Percentiles rank a stretch among this genome's conserved stretches.
Conservation (phyloP, 2,888 invertebrate species). For the Drosophila meridiana region DNA sequence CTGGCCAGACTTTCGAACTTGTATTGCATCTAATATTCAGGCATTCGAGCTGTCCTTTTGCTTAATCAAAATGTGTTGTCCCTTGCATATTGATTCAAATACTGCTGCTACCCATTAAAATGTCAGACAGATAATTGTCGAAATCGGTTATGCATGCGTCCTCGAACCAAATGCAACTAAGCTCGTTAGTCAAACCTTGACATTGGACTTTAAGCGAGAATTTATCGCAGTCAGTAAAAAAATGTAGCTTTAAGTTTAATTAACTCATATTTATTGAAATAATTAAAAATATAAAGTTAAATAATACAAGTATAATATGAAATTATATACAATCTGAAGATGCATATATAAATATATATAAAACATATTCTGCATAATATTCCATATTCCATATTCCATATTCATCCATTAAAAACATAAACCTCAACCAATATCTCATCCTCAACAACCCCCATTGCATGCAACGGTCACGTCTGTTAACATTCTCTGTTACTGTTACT, state of each 20-base stretch:
- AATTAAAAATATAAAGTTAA: not conserved
- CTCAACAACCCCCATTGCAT: not conserved
- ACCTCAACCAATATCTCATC: not conserved
- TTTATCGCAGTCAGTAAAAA: not conserved
- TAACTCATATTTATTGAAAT: not conserved
- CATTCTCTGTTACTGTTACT: conserved; percentile 3
- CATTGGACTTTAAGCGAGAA: not conserved
- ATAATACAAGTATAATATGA: not conserved
- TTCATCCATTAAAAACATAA: not conserved
- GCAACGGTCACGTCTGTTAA: not conserved
- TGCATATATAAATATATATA: not conserved
- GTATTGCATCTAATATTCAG: conserved; percentile 26
- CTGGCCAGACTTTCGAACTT: conserved; percentile 8
- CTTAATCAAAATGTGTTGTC: conserved; percentile 60
- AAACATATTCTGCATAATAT: not conserved
- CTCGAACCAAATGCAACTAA: not conserved
- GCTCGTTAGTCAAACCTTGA: conserved; percentile 2
- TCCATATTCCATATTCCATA: no score
- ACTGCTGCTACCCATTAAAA: conserved; percentile 3
- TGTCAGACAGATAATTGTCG: conserved; percentile 13
- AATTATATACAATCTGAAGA: not conserved
- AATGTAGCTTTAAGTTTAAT: not conserved
- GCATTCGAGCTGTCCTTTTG: conserved; percentile 15
- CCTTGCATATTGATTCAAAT: conserved; percentile 58
- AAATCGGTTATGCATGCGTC: conserved; percentile 2